Conservation (phyloP, 2,113 vertebrate genomes). For the Harpagus bidentatus region DNA sequence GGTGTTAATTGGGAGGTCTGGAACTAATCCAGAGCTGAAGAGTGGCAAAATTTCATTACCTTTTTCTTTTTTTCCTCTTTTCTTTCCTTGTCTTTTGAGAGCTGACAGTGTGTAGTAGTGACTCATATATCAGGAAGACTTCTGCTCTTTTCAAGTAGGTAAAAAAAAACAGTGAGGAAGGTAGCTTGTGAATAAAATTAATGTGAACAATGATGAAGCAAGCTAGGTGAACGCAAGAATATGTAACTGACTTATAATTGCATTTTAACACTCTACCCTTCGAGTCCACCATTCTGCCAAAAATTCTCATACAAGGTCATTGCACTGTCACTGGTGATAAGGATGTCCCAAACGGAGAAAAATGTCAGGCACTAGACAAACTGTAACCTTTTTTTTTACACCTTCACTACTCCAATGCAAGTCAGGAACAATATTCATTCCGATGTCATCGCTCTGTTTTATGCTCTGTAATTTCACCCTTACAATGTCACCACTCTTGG, state of each 20-base stretch:
- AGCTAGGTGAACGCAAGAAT: not conserved
- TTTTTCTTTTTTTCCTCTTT: too few species aligned
- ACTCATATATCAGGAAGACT: not conserved
- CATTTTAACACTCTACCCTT: not conserved
- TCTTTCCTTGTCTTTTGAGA: not conserved
- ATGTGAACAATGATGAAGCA: not conserved
- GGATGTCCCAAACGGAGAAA: not conserved
- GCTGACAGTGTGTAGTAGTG: not conserved
- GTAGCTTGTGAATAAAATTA: not conserved
- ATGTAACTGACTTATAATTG: not conserved
- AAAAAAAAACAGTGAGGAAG: not conserved
- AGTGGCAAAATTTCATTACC: not conserved
- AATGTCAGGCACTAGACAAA: not conserved
- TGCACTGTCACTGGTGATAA: not conserved
- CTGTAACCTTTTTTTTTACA: not conserved
- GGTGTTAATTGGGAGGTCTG: not conserved
- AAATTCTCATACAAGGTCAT: not conserved
- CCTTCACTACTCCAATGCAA: not conserved
- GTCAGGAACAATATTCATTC: conserved; percentile 36
- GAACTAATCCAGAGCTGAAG: not conserved
- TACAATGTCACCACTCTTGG: conserved; percentile 47
- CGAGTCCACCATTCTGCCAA: not conserved
- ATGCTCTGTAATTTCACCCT: conserved; percentile 48
- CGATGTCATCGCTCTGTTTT: not conserved
- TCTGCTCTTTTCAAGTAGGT: not conserved